These are phyloP conservation scores for Meteorus sp. DNA, from an alignment of 1,140 invertebrate genomes.

Conservation along the genomic window DNA sequence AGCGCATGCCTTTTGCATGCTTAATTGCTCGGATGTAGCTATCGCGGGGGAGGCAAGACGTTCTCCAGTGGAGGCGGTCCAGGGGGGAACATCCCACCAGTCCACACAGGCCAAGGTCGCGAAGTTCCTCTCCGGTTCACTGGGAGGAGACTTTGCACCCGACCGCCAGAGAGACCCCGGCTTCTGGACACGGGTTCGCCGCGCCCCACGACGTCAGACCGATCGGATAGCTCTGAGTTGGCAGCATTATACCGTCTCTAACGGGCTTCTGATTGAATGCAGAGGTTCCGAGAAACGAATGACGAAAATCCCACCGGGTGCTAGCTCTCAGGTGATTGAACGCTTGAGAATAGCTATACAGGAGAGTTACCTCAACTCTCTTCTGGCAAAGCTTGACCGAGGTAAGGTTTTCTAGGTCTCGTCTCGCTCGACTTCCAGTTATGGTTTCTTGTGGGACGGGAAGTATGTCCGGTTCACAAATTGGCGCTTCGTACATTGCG, in stretches of 20 bases:
- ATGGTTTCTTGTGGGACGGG: neutral
- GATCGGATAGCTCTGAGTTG: too few species aligned
- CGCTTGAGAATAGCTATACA: neutral
- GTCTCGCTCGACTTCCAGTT: neutral
- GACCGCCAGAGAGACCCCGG: neutral
- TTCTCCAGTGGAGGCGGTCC: neutral
- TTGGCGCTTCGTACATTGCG: neutral
- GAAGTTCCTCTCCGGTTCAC: neutral
- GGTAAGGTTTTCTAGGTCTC: neutral
- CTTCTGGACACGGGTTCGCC: neutral
- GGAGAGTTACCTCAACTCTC: neutral
- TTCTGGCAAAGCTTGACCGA: neutral
- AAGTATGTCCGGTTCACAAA: neutral
- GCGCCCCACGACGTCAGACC: neutral
- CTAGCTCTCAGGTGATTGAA: neutral
- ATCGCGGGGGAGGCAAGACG: neutral
- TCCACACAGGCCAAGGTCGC: neutral
- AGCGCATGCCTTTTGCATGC: slow-evolving; percentile 25
- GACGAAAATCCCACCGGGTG: neutral
- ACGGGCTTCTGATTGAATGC: neutral
- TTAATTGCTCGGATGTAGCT: slow-evolving; percentile 18
- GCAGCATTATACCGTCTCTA: too few species aligned
- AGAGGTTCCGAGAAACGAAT: neutral
- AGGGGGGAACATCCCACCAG: neutral
- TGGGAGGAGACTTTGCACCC: neutral